A percentile compares a stretch with the other conserved stretches of the same genome.
Conservation (phyloP, 1,140 invertebrate genomes). For the Drosophila serrata region DNA sequence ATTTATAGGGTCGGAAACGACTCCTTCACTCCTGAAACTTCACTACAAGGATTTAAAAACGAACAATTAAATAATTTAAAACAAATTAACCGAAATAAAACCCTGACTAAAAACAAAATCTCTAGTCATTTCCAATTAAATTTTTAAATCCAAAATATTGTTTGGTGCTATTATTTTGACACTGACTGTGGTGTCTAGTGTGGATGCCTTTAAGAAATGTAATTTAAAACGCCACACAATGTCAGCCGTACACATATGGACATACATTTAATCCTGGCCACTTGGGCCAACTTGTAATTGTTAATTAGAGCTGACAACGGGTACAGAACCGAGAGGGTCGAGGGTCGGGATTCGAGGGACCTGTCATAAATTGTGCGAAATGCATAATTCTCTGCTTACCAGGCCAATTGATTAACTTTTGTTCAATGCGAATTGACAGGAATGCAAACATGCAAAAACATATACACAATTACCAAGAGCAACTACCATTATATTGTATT, state of each 20-base stretch:
- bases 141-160: neutral
- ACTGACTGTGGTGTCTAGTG: neutral
- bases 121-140: neutral
- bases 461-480: too few relatives aligned
- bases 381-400: conserved; percentile 28
- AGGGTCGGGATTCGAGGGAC: neutral
- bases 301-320: conserved; percentile 43
- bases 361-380: conserved; percentile 23
- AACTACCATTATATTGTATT: conserved; percentile 1
- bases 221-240: conserved; percentile 22
- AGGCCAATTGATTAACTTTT: conserved; percentile 24
- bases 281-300: conserved; percentile 39
- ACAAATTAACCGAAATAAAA: neutral
- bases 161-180: neutral
- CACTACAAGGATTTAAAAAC: too few relatives aligned
- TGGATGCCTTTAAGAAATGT: conserved; percentile 12
- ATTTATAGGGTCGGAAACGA: too few relatives aligned
- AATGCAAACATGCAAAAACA: conserved; percentile 4
- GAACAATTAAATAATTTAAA: too few relatives aligned
- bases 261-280: conserved; percentile 20
- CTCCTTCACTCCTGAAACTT: too few relatives aligned
- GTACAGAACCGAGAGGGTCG: conserved; percentile 1
- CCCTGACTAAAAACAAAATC: neutral
- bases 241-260: neutral
- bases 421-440: conserved; percentile 22